Conservation (phyloP, 2,888 invertebrate genomes). For the Xylota segnis region DNA sequence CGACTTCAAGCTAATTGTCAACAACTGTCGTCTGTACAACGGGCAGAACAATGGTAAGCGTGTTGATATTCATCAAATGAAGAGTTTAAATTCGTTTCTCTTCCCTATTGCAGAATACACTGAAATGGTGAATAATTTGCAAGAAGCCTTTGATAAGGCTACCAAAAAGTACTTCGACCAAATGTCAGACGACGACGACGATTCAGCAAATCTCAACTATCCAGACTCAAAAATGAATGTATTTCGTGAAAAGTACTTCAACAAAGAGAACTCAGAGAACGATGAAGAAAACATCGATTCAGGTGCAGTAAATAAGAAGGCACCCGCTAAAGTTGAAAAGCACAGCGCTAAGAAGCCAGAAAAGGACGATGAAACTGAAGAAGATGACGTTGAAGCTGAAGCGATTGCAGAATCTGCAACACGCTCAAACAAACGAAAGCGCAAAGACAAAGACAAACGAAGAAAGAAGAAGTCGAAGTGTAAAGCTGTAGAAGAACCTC, state of each 20-base stretch:
- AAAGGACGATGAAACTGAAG: constrained; percentile 80
- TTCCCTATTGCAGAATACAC: constrained; percentile 90
- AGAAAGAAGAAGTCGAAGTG: constrained; percentile 82
- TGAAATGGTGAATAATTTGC: constrained; percentile 93
- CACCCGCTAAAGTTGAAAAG: constrained; percentile 22
- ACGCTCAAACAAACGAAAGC: constrained; percentile 82
- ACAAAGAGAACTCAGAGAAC: constrained; percentile 79
- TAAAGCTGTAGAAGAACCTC: constrained; percentile 76
- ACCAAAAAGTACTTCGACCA: constrained; percentile 93
- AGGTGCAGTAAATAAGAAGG: constrained; percentile 20
- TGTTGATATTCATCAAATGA: neutral
- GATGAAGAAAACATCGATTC: constrained; percentile 78
- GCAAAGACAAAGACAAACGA: constrained; percentile 84
- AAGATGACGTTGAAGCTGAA: constrained; percentile 54
- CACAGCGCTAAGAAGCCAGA: constrained; percentile 78
- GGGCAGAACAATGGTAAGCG: constrained; percentile 94
- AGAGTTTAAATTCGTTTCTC: neutral
- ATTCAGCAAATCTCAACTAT: constrained; percentile 90
- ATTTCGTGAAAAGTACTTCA: constrained; percentile 84
- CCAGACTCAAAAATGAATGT: constrained; percentile 85
- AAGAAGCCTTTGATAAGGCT: constrained; percentile 92
- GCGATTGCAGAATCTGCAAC: constrained; percentile 68
- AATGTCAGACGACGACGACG: constrained; percentile 93
- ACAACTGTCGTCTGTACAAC: constrained; percentile 96
- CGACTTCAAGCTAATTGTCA: constrained; percentile 96